Evolutionary conservation across 2,797 vertebrate species (phyloP), one percentile per base, ranked within the genome.

Genomic region (Podarcis siculus): DNA sequence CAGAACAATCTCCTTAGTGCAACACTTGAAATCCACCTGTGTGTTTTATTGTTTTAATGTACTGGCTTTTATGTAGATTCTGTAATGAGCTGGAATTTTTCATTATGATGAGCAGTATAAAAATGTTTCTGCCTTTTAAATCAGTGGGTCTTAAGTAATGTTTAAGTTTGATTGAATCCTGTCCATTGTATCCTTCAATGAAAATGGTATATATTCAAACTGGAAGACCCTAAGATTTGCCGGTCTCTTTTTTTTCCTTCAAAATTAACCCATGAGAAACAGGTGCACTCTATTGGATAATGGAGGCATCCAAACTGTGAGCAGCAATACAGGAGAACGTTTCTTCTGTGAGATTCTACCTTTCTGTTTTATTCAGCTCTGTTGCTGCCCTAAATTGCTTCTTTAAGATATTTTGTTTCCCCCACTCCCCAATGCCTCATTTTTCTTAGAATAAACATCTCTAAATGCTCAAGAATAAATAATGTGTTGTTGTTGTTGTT

Each of bases 401-500:
- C 4, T 86, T 89, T 73, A 66, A 15, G 79, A 64, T 32, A 76
- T 27, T 25, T 76, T 71, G 37, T 64, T 72, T 45, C 12, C 2
- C 4, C n/a, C 42, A 42, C 13, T 13, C 42, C 85, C 19, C 79
- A 15, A 45, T 73, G 21, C 42, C 88, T 75, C 71, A 86, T 89
- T 15, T 91, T 17, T 0, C 4, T 84, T 82, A 91, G 15, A 90
- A 91, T 73, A 67, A 87, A 85, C 67, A 79, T 55, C 61, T 37
- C 21, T 69, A 55, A 90, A 93, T 76, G 2, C 81, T 61, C 87
- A 87, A 91, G 21, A 88, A 27, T 66, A 94, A 95, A 94, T 23
- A 17, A 49, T 10, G 0, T 72, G 89, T 49, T 49, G 49, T 13
- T 49, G 45, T 49, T 49, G 45, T 55, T 55, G 49, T 25, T 79